Base-by-base conservation (phyloP, 2,113 vertebrate species). In the Pyrgilauda ruficollis region DNA sequence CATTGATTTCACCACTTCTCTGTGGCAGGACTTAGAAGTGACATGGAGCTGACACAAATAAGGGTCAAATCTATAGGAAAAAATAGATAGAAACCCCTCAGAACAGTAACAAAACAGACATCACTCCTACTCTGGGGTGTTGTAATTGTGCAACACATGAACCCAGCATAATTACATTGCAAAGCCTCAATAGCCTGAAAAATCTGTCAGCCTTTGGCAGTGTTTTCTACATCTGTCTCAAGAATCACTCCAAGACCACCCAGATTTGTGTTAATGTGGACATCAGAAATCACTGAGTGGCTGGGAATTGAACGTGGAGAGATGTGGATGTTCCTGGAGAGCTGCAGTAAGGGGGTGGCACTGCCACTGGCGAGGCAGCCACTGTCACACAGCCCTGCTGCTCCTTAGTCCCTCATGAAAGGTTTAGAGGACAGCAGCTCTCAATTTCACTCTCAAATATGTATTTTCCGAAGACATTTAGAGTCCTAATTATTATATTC, bases 391-490 rank as follows among this genome's bases (percentile, higher is more conserved):
- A 27, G 62, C 50, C 64, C 73, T 41, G 46, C 31, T 24, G 37
- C 44, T 5, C 64, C 4, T 11, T 0, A 4, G 24, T 0, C 49
- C 39, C 66, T 50, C 43, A 23, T 8, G 26, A 2, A 21, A 72
- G 44, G 18, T 13, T 55, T 23, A 23, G 53, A 46, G 49, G 15
- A 15, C 6, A 70, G 43, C 39, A 58, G 5, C 27, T 41, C 59
- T 49, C 75, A 33, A 17, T 35, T 52, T 44, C 33, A 28, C 27
- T 46, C 74, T 67, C 30, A 9, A 35, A 47, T 7, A 37, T 0
- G 7, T 22, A 2, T 26, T n/a, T 35, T 47, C 39, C 22, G 63
- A 70, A 3, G 1, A 26, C 24, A 27, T 27, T 37, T 28, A 13
- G 39, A 75, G 15, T 35, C 43, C 13, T 8, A 28, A 6, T 44